Evolutionary conservation across 2,888 invertebrate species (phyloP), one percentile per base, ranked within the genome.

Genomic region (Eretmocerus hayati): DNA sequence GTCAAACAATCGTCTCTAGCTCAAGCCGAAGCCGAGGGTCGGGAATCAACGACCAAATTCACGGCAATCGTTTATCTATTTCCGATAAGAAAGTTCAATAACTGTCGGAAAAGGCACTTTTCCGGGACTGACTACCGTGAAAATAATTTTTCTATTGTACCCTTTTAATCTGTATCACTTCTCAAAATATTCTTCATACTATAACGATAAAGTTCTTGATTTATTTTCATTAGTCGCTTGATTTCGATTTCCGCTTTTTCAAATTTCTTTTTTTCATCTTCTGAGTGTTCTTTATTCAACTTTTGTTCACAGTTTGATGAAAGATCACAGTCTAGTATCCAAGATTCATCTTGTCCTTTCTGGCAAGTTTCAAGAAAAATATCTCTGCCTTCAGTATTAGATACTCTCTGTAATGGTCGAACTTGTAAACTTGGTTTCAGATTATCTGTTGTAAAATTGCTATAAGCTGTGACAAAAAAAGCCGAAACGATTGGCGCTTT

Each of bases 401-500:
- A 71, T 58, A 77, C 79, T 52, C 84, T 78, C 58, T 85, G 80
- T 45, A 90, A 73, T 50, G 76, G 79, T 45, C 78, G 79, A 4
- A 83, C 62, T 20, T 81, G 71, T 13, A 81, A 65, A 50, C 68
- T 77, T 0, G 80, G 79, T 53, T 75, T 74, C 33, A 81, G 78
- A 42, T 77, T 77, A 43, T 79, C 76, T 49, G 76, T 74, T 50
- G 78, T 81, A 57, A 82, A 80, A 52, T 81, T 77, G 4, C 77
- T 74, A 49, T 76, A 77, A 26, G 80, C 79, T 2, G 80, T 65
- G 0, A 79, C 76, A 61, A 87, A 82, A 49, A 77, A 76, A 2
- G 85, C 77, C 71, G 89, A 88, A 1, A 83, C 85, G 1, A 90
- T 74, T 1, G 80, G 68, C n/a, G 86, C 87, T 70, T 85, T 87